Evolutionary conservation across 2,113 vertebrate species (phyloP).

Genomic region (Gambusia affinis): DNA sequence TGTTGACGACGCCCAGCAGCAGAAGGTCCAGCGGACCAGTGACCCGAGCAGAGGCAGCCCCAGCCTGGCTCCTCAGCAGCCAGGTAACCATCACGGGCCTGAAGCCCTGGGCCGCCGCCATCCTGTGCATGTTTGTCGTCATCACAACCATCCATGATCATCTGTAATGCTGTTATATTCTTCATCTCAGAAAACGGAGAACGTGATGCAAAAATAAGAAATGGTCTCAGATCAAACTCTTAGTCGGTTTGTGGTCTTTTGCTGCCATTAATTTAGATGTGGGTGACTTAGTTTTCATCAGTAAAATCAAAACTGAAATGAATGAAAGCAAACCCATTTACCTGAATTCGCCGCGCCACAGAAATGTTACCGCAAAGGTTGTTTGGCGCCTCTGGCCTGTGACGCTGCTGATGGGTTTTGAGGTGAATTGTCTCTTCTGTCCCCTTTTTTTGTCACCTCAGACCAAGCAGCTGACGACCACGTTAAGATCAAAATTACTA

Average conservation of each 20-base stretch:
- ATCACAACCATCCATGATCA: constrained; percentile 28
- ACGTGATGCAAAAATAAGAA: constrained; percentile 17
- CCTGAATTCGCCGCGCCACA: constrained; percentile 5
- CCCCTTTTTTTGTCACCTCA: constrained; percentile 69
- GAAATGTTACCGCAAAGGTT: constrained; percentile 10
- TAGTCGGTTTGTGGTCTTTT: constrained; percentile 20
- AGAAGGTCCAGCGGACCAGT: constrained; percentile 48
- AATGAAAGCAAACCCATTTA: constrained; percentile 11
- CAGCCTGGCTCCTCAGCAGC: constrained; percentile 69
- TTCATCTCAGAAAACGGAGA: constrained; percentile 31
- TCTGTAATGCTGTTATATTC: constrained; percentile 17
- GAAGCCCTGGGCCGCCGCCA: background rate
- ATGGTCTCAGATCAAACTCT: constrained; percentile 9
- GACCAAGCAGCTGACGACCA: constrained; percentile 85
- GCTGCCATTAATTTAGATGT: constrained; percentile 36
- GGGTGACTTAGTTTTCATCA: constrained; percentile 14
- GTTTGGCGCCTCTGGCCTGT: constrained; percentile 47
- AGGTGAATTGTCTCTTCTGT: constrained; percentile 73
- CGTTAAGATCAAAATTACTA: constrained; percentile 92
- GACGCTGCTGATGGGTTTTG: constrained; percentile 48
- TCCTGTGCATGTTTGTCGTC: constrained; percentile 28
- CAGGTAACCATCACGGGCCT: constrained; percentile 70
- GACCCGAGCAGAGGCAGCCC: constrained; percentile 64
- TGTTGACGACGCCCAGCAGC: constrained; percentile 59
- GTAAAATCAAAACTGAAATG: background rate